Conservation (phyloP, 1,140 invertebrate genomes). For the Leptestheria dahalacensis region DNA sequence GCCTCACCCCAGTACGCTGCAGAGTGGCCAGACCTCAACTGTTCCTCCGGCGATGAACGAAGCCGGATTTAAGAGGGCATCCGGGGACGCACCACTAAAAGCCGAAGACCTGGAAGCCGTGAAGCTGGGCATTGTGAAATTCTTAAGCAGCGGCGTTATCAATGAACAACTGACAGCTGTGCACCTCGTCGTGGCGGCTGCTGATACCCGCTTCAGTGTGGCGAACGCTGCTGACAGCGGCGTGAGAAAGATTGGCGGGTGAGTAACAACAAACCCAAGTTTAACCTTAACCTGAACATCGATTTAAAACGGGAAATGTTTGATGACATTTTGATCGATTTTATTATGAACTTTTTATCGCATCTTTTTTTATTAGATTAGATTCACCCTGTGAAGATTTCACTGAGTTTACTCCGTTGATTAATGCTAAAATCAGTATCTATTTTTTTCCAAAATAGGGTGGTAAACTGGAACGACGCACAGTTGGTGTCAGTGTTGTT, state of each 20-base stretch:
- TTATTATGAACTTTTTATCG: no score
- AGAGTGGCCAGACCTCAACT: constrained; percentile 11
- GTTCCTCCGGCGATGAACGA: constrained; percentile 64
- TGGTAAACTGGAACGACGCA: constrained; percentile 56
- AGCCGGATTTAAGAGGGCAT: constrained; percentile 60
- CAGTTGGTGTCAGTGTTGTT: constrained; percentile 54
- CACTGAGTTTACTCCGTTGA: not conserved
- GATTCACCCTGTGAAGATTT: not conserved
- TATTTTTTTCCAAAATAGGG: constrained; percentile 32
- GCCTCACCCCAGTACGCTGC: not conserved
- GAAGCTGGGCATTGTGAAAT: constrained; percentile 66
- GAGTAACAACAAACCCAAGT: constrained; percentile 22
- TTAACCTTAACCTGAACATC: not conserved
- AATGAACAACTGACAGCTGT: constrained; percentile 54
- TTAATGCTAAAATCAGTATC: constrained; percentile 10
- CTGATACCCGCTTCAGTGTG: constrained; percentile 69
- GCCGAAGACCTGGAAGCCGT: constrained; percentile 69
- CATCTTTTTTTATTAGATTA: not conserved
- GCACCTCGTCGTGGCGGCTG: constrained; percentile 64
- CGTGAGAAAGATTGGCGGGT: constrained; percentile 53
- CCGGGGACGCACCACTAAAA: constrained; percentile 51
- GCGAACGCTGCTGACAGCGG: constrained; percentile 60
- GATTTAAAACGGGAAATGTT: no score
- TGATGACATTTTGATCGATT: no score
- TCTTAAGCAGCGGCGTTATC: constrained; percentile 59